A percentile compares a stretch with the other conserved stretches of the same genome.
Evolutionary conservation across 2,888 invertebrate genomes (phyloP).

Genomic region (Eristalis pertinax): DNA sequence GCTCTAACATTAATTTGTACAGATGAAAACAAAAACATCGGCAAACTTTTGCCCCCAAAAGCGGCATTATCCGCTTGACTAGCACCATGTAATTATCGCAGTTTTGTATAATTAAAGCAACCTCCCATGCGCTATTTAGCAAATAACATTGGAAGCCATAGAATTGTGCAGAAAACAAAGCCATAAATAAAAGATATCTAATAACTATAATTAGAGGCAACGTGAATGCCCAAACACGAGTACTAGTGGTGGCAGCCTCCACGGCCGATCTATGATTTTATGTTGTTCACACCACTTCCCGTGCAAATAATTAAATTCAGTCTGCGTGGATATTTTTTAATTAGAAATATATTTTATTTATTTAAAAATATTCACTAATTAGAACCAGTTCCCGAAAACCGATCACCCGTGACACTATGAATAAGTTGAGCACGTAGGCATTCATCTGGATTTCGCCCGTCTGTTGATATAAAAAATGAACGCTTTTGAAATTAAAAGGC

Average conservation of each 20-base stretch:
- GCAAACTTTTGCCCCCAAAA: too few species aligned
- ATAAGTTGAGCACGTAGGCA: neutral
- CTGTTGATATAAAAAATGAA: neutral
- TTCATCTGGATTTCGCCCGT: too few species aligned
- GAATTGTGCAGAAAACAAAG: neutral
- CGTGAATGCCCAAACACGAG: neutral
- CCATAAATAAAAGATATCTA: neutral
- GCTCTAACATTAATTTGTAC: too few species aligned
- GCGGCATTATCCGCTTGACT: too few species aligned
- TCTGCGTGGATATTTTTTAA: neutral
- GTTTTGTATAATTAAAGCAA: too few species aligned
- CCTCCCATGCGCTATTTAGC: too few species aligned
- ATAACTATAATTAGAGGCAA: neutral
- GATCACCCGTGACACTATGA: neutral
- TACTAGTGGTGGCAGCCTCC: neutral
- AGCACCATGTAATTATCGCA: too few species aligned
- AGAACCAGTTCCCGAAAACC: neutral
- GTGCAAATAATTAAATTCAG: neutral
- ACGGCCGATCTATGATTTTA: neutral
- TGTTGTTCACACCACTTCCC: neutral
- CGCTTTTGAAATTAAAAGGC: conserved; percentile 5
- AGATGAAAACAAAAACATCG: too few species aligned
- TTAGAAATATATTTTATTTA: conserved; percentile 13
- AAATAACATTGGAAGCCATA: neutral
- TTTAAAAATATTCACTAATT: conserved; percentile 11